phyloP scores from a whole-genome alignment of 2,113 vertebrate species.

The Larimichthys crocea region DNA sequence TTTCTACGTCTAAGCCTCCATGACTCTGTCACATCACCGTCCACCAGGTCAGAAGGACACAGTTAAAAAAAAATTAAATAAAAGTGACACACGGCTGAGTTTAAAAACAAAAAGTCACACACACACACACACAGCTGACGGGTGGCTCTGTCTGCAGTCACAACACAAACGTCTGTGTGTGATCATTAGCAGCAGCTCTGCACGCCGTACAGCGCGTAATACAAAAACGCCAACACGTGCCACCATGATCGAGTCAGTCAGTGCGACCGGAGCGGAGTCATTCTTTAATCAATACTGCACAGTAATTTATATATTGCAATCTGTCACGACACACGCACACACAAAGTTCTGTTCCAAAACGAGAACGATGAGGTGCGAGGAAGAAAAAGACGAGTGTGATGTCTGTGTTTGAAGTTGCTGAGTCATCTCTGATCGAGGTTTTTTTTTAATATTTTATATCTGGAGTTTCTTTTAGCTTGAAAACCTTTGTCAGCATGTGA shows the following conservation, averaged over 20 bases:
- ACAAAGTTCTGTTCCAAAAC: constrained; percentile 51
- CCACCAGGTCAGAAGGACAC: constrained; percentile 1
- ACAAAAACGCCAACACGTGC: constrained; percentile 34
- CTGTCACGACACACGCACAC: neutral
- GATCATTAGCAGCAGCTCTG: constrained; percentile 54
- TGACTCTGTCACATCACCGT: neutral
- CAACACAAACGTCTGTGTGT: constrained; percentile 4
- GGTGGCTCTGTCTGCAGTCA: constrained; percentile 24
- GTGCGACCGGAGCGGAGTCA: neutral
- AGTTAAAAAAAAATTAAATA: neutral
- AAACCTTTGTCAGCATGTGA: neutral
- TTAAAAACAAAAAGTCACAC: constrained; percentile 2
- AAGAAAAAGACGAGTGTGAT: neutral
- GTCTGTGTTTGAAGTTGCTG: too few relatives aligned
- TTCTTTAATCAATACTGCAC: constrained; percentile 50
- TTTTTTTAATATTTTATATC: neutral
- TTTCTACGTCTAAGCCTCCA: constrained; percentile 15
- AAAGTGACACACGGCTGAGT: constrained; percentile 2
- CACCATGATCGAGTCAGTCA: neutral
- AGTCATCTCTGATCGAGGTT: neutral
- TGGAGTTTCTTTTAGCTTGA: neutral
- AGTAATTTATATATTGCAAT: constrained; percentile 28
- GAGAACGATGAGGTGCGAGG: neutral
- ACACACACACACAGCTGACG: constrained; percentile 15
- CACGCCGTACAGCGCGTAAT: constrained; percentile 21